These are phyloP conservation scores for Rhagologus leucostigma DNA, from an alignment of 2,113 vertebrate genomes.

Conservation along the genomic window DNA sequence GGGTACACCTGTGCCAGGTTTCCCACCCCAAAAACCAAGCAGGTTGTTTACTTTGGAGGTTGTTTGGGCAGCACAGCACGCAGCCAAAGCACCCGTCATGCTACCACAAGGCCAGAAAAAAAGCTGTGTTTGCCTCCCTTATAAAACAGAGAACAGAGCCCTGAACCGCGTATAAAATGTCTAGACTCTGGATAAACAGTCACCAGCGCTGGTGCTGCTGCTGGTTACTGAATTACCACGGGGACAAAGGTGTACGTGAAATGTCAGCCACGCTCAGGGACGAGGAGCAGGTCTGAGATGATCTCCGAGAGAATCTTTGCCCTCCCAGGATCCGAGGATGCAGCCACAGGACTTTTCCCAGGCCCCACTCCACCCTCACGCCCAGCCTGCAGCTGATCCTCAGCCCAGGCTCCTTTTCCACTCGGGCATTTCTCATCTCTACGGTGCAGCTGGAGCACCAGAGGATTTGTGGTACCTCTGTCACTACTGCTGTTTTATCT, in stretches of 20 bases:
- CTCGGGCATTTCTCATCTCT: not conserved
- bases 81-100: not conserved
- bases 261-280: not conserved
- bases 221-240: not conserved
- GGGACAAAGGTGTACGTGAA: not conserved
- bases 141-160: conserved; percentile 32
- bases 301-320: not conserved
- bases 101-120: not conserved
- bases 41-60: not conserved
- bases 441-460: not conserved
- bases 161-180: conserved; percentile 42
- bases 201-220: not conserved
- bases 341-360: not conserved
- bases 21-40: not conserved
- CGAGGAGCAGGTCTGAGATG: not conserved
- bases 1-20: not conserved
- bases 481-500: not conserved
- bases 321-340: fast-evolving
- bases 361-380: not conserved
- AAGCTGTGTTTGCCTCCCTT: not conserved
- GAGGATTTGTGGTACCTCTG: not conserved
- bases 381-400: not conserved
- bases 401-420: not conserved
- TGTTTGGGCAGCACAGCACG: not conserved
- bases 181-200: conserved; percentile 62